Evolutionary conservation across 2,113 vertebrate genomes (phyloP).

Genomic region (Oryctolagus cuniculus): DNA sequence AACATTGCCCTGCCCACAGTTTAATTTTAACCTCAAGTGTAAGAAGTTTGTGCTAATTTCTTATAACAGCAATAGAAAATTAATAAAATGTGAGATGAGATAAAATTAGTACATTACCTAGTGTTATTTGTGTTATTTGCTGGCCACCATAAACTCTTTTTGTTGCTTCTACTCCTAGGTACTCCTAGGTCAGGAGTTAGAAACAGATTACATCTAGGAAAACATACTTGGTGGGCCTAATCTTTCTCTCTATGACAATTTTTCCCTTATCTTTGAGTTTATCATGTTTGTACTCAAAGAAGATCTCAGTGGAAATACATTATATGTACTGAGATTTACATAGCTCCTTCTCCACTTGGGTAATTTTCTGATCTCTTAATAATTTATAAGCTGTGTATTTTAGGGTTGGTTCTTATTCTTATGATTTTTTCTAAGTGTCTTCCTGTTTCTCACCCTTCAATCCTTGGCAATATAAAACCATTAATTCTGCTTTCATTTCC

Average conservation of each 20-base stretch:
- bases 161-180: not conserved
- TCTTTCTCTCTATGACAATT: not conserved
- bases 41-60: not conserved
- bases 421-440: not conserved
- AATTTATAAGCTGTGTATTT: slow-evolving; percentile 1
- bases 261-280: not conserved
- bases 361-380: slow-evolving; percentile 8
- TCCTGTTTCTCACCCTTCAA: not conserved
- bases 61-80: not conserved
- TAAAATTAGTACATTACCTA: not conserved
- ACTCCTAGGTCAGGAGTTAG: not conserved
- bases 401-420: slow-evolving; percentile 10
- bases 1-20: not conserved
- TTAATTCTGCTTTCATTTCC: slow-evolving; percentile 5
- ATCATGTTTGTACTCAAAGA: not conserved
- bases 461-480: not conserved
- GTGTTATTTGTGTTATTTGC: not conserved
- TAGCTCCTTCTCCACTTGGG: not conserved
- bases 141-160: not conserved
- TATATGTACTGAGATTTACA: not conserved
- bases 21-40: slow-evolving; percentile 22
- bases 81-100: not conserved
- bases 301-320: not conserved
- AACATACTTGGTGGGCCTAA: not conserved
- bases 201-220: not conserved